Base-by-base conservation (phyloP, 2,888 invertebrate genomes). In the Glaucopsyche alexis region DNA sequence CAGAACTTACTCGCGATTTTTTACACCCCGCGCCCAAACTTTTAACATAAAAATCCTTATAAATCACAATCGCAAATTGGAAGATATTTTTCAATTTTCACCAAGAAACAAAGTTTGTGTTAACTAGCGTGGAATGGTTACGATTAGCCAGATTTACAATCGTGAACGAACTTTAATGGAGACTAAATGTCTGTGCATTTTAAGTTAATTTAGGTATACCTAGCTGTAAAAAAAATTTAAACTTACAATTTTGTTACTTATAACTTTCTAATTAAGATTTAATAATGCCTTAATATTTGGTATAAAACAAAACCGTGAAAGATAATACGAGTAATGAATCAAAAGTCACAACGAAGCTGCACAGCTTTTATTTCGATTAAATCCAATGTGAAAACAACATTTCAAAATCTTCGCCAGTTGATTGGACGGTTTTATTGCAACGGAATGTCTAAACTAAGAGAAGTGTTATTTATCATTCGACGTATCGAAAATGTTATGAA, bases 1-100 rank as follows among this genome's bases (percentile, higher is more conserved):
- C 79, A 81, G 80, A 85, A 84, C 79, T 80, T 80, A 80, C 79
- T 78, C 74, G 77, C 78, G 79, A 82, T 83, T 84, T 84, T 81
- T 82, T 77, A 77, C 76, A 77, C 79, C 74, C 75, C 73, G 71
- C 71, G 74, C 73, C 76, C 76, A 73, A 79, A 80, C 64, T 74
- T 73, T 74, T 77, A 79, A 81, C 80, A 81, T 80, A 81, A 77
- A 75, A 72, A 49, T 50, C 55, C 73, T 73, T 73, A 72, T 75
- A 74, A 79, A 80, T 81, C 80, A 82, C 79, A 78, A 71, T 65
- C 72, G 75, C 73, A 74, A 74, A 75, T 65, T 72, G 67, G 72
- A 65, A 71, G 74, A 75, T 73, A 76, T 70, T 74, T 73, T 76
- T 75, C 76, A 74, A 75, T 75, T 71, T 60, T 45, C 60, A 60